Evolutionary conservation across 2,113 vertebrate genomes (phyloP), one percentile per base, ranked within the genome.

Genomic region (Thymallus thymallus): DNA sequence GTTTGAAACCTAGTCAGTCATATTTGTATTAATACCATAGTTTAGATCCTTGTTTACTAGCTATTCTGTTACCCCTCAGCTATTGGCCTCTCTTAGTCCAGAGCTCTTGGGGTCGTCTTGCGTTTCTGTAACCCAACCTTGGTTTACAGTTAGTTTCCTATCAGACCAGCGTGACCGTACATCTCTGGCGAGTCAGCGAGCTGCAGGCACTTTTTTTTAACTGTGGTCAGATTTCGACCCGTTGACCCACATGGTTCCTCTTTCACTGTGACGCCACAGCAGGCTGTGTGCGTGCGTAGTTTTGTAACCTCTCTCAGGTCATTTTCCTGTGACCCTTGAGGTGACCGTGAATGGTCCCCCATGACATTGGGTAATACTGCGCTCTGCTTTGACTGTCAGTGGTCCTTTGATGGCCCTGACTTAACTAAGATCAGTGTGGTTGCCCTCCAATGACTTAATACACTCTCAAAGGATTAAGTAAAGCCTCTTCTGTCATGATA

Each of bases 101-200:
- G 13, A 3, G 18, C 12, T 58, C 56, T 68, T 78, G 60, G 61
- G 74, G 70, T 85, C 66, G 51, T 68, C 76, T 82, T 80, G 23
- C 68, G 6, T 73, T 68, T 73, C 30, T 72, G 79, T 74, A 80
- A 79, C 68, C n/a, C 18, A 18, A 75, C 66, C 24, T 73, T 69
- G 55, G 56, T 30, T 51, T 64, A 67, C 74, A 55, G 79, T 80
- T 77, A 72, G 75, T 83, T 86, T 85, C 86, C 78, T 29, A 70
- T 81, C 66, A 48, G 61, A 41, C 26, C 48, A 61, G 78, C 14
- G 23, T 29, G 71, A 75, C 55, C 10, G 56, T 70, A 32, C 69
- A 73, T 60, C 2, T 22, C 6, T 60, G 56, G 56, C 4, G n/a
- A 22, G n/a, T 6, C 48, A 30, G 69, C 13, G n/a, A 14, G 20